Base-by-base conservation (phyloP, 1,140 invertebrate genomes). In the Coboldia fuscipes region DNA sequence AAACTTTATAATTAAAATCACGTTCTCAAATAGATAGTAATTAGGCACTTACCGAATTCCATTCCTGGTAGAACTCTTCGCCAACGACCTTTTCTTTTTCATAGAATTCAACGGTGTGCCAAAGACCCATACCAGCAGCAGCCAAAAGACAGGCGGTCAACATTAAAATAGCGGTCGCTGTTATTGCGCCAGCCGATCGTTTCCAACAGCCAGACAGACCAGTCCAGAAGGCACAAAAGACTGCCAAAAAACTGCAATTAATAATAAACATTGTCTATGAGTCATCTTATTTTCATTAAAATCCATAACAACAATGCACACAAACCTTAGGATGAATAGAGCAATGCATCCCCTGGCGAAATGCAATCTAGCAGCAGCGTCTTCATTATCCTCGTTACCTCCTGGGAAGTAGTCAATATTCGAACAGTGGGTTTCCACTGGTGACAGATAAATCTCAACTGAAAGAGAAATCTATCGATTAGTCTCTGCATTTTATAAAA, bases 71-170 rank as follows among this genome's bases (percentile, higher is more conserved):
- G 49, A 73, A 84, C 46, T 85, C 78, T 47, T 86, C 78, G 23
- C 80, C 84, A 33, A 86, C 81, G 19, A 88, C 71, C 57, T 85
- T 88, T 56, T 90, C 83, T 52, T 84, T 85, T 55, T 93, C 86
- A 47, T 86, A 92, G 57, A 89, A 92, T 55, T 92, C 86, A 15
- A 90, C 85, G 20, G 82, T 86, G 52, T 92, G 86, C 85, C 85
- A 93, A 19, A 92, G 62, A 32, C 84, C 88, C 85, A 92, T 92
- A 21, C 74, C 83, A 29, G 84, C 85, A 19, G 85, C 85, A 39
- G 80, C 76, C 39, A 92, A 56, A 26, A 92, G 53, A 61, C 84
- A 86, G 84, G 60, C 39, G 37, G 89, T 64, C 29, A 92, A 66
- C 70, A 92, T 83, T 12, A 92, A 62, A 42, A 92, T 83, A 8